Evolutionary conservation across 2,113 vertebrate genomes (phyloP).

Genomic region (Carassius auratus): DNA sequence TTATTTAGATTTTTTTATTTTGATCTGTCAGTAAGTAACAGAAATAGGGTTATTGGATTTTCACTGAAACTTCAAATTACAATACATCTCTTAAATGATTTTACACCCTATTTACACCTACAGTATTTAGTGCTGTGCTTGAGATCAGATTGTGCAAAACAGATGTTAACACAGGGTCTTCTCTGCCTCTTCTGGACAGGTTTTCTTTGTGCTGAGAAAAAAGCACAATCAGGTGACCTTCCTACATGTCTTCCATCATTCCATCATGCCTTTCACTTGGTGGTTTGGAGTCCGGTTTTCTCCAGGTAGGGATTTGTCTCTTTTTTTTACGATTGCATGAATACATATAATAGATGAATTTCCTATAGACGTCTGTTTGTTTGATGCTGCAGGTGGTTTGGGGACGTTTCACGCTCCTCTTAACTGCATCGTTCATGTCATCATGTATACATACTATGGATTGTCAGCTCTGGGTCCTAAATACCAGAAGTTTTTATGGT

Average conservation of each 20-base stretch:
- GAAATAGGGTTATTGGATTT: not conserved
- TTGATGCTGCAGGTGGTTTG: conserved; percentile 81
- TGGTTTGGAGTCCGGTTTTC: conserved; percentile 98
- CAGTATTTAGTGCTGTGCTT: not conserved
- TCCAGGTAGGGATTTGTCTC: conserved; percentile 77
- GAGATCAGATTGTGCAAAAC: not conserved
- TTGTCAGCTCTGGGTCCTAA: conserved; percentile 89
- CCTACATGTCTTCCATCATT: conserved; percentile 96
- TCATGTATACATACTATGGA: conserved; percentile 97
- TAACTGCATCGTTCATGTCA: conserved; percentile 89
- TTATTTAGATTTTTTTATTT: not conserved
- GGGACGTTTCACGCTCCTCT: conserved; percentile 97
- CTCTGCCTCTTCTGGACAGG: conserved; percentile 71
- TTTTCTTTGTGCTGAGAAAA: conserved; percentile 98
- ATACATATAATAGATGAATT: not conserved
- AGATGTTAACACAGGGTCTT: not conserved
- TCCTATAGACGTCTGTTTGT: not conserved
- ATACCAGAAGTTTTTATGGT: conserved; percentile 94
- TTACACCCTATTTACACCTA: not conserved
- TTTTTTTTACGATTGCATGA: not conserved
- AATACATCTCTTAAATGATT: not conserved
- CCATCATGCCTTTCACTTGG: conserved; percentile 99
- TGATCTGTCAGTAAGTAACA: not conserved
- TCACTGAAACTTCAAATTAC: not conserved
- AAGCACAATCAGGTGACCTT: conserved; percentile 95